Conservation (phyloP, 2,888 invertebrate genomes). For the Cantharis nigra region DNA sequence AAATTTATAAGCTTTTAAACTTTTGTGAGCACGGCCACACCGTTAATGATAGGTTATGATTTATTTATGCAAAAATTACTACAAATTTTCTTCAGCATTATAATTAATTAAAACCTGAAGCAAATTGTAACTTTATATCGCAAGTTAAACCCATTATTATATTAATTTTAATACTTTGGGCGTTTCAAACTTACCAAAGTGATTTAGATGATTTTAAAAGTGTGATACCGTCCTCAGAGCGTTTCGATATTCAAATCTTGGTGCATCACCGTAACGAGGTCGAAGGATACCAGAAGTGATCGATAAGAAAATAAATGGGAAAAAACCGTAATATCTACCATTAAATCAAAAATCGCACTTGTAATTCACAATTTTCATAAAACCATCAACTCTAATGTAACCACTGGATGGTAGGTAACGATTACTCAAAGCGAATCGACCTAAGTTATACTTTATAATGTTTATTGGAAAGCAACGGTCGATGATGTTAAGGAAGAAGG, state of each 20-base stretch:
- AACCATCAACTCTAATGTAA: not conserved
- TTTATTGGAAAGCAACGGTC: not conserved
- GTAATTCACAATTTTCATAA: not conserved
- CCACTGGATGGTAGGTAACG: not conserved
- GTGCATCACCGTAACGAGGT: not conserved
- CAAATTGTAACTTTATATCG: constrained; percentile 6
- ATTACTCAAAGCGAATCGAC: not conserved
- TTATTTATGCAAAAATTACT: not conserved
- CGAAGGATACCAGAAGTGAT: too few relatives aligned
- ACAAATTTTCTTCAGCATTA: not conserved
- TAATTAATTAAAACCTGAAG: constrained; percentile 9
- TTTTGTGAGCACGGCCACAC: not conserved
- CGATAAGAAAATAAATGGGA: not conserved
- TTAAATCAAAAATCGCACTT: not conserved
- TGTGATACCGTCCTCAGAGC: not conserved
- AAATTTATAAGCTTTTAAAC: not conserved
- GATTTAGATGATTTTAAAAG: not conserved
- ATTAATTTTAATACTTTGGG: not conserved
- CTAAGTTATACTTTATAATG: not conserved
- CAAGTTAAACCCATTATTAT: not conserved
- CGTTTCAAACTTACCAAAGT: not conserved
- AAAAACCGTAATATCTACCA: not conserved
- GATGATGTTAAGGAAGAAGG: not conserved
- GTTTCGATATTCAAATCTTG: not conserved
- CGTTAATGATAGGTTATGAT: not conserved